These are phyloP conservation scores for Polydrusus cervinus DNA, from an alignment of 2,888 invertebrate genomes.

Conservation along the genomic window DNA sequence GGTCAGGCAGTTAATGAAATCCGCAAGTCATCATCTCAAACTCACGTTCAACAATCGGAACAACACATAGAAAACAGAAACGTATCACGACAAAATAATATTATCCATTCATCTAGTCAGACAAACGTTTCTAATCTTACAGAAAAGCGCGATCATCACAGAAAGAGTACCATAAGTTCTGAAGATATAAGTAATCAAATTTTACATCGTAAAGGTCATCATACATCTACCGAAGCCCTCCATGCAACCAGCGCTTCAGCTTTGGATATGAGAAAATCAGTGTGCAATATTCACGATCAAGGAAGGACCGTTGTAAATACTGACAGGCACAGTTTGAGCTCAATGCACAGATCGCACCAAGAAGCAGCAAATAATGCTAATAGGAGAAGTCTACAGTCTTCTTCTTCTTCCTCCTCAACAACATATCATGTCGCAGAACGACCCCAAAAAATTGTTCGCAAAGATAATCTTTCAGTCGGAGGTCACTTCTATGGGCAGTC, in stretches of 20 bases:
- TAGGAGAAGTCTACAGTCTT: slow-evolving; percentile 74
- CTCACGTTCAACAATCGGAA: slow-evolving; percentile 61
- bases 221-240: slow-evolving; percentile 81
- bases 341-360: slow-evolving; percentile 81
- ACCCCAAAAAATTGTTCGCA: slow-evolving; percentile 76
- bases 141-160: slow-evolving; percentile 72
- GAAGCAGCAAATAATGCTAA: slow-evolving; percentile 73
- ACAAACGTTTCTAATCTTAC: slow-evolving; percentile 52
- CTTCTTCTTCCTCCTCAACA: slow-evolving; percentile 12
- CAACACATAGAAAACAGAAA: slow-evolving; percentile 52
- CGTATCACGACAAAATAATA: slow-evolving; percentile 53
- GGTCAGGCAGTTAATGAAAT: slow-evolving; percentile 62
- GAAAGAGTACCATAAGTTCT: slow-evolving; percentile 83
- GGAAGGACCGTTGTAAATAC: slow-evolving; percentile 80
- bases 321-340: slow-evolving; percentile 85
- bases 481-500: slow-evolving; percentile 84
- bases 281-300: slow-evolving; percentile 84
- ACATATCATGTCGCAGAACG: slow-evolving; percentile 73
- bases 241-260: slow-evolving; percentile 84
- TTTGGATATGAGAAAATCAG: slow-evolving; percentile 86
- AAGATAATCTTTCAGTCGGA: slow-evolving; percentile 82
- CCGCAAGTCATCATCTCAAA: slow-evolving; percentile 67
- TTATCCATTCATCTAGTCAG: slow-evolving; percentile 57
- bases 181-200: slow-evolving; percentile 85
- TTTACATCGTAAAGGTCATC: slow-evolving; percentile 82